phyloP scores from a whole-genome alignment of 2,888 invertebrate genomes.

The Caradrina kadenii region DNA sequence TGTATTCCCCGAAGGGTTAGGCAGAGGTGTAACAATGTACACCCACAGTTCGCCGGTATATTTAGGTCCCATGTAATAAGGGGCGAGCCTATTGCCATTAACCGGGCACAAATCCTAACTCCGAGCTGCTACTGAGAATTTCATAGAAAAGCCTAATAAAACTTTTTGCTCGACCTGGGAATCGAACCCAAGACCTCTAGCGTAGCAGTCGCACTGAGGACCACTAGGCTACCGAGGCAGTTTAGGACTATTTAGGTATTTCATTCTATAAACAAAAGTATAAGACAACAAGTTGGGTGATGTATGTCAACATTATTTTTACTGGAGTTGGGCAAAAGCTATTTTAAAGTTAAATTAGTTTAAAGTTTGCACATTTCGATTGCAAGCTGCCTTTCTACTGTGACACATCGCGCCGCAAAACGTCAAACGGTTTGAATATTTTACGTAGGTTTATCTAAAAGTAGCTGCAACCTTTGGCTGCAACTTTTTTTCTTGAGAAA shows the following conservation, averaged over 20 bases:
- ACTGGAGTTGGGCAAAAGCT: slow-evolving; percentile 73
- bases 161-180: too few species aligned
- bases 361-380: slow-evolving; percentile 76
- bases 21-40: too few species aligned
- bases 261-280: slow-evolving; percentile 17
- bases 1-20: too few species aligned
- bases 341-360: slow-evolving; percentile 86
- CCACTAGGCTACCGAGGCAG: too few species aligned
- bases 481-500: not conserved
- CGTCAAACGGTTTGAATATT: slow-evolving; percentile 45
- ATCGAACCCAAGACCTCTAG: too few species aligned
- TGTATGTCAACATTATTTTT: slow-evolving; percentile 64
- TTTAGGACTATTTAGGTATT: not conserved
- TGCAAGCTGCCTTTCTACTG: slow-evolving; percentile 62
- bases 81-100: too few species aligned
- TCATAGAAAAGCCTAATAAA: too few species aligned
- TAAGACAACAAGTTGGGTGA: slow-evolving; percentile 53
- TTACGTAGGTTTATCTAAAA: slow-evolving; percentile 16
- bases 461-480: not conserved
- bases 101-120: too few species aligned
- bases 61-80: too few species aligned
- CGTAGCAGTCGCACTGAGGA: too few species aligned
- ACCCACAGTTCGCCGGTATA: too few species aligned
- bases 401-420: slow-evolving; percentile 43
- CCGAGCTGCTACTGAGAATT: too few species aligned